A percentile compares a stretch with the other conserved stretches of the same genome.
Conservation (phyloP, 2,888 invertebrate genomes). For the Trachelus troglodyta region DNA sequence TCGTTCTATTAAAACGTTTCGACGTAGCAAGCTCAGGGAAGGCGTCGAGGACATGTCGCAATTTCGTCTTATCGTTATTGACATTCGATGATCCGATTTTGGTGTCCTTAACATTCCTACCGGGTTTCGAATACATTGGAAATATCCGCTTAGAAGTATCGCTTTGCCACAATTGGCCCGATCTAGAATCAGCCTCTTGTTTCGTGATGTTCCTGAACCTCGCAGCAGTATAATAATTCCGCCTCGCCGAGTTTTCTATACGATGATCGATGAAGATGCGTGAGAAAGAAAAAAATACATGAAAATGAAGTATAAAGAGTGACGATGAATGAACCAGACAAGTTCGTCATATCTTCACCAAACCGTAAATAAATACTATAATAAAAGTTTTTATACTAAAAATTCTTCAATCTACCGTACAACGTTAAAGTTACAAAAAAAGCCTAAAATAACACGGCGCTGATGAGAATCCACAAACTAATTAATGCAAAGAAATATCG, state of each 20-base stretch:
- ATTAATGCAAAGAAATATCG: background rate
- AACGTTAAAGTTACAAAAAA: no score
- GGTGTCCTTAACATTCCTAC: background rate
- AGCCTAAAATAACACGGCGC: background rate
- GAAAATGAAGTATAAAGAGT: background rate
- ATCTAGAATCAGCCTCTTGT: slow-evolving; percentile 11
- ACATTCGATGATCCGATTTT: background rate
- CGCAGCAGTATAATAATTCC: slow-evolving; percentile 29
- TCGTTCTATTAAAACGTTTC: background rate
- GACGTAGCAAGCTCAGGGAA: background rate
- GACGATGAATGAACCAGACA: background rate
- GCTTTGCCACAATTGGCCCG: background rate
- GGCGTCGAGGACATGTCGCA: background rate
- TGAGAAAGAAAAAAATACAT: slow-evolving; percentile 2
- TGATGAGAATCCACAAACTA: background rate
- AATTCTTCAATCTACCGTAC: background rate
- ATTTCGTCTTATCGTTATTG: background rate
- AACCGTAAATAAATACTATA: slow-evolving; percentile 6
- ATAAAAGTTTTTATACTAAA: background rate
- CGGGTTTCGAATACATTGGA: background rate
- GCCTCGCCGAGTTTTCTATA: slow-evolving; percentile 32
- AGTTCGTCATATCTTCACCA: background rate
- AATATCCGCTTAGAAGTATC: background rate
- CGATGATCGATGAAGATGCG: background rate
- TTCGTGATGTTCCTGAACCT: slow-evolving; percentile 1